Base-by-base conservation (phyloP, 2,113 vertebrate genomes). In the Dissostichus mawsoni region DNA sequence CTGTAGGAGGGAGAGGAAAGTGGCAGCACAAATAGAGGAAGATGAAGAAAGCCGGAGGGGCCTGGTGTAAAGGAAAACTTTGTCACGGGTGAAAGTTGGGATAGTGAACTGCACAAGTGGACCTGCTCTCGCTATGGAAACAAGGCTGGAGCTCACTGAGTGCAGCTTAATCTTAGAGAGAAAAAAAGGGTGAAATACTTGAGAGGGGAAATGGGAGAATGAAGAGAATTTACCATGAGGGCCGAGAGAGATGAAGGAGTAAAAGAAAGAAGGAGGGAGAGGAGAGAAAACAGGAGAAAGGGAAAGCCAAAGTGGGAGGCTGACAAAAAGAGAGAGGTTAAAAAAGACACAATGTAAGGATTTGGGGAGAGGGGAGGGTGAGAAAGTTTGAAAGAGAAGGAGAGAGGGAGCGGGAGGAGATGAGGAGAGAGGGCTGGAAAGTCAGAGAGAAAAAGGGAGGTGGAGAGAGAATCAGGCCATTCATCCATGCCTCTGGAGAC, bases 381-480 rank as follows among this genome's bases (percentile, higher is more conserved):
- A 74, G 86, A 84, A 84, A 82, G 87, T 91, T 90, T 86, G 70
- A 90, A 82, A 88, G 74, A 81, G 74, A 48, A 3, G 41, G 45
- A 56, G 69, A 69, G 65, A 77, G 69, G 44, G 69, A 69, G 62
- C 73, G 69, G 44, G 57, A 74, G 41, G 53, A 80, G 71, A 75
- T 65, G 63, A 76, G 66, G 70, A 69, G 76, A 83, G 69, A 81
- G 69, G 68, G 55, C 77, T 85, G 76, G 82, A 83, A 88, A 89
- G 85, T 84, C 81, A 80, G 72, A 78, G 84, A 68, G 76, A 80
- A 85, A 90, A 82, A 80, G 81, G 70, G 83, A 80, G 81, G 71
- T 68, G 68, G 85, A 83, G 79, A 92, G 91, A 94, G 89, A 94
- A 93, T 92, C 85, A 82, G 88, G 90, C 89, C 92, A 93, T 94